Base-by-base conservation (phyloP, 2,113 vertebrate genomes). In the Petaurus breviceps region DNA sequence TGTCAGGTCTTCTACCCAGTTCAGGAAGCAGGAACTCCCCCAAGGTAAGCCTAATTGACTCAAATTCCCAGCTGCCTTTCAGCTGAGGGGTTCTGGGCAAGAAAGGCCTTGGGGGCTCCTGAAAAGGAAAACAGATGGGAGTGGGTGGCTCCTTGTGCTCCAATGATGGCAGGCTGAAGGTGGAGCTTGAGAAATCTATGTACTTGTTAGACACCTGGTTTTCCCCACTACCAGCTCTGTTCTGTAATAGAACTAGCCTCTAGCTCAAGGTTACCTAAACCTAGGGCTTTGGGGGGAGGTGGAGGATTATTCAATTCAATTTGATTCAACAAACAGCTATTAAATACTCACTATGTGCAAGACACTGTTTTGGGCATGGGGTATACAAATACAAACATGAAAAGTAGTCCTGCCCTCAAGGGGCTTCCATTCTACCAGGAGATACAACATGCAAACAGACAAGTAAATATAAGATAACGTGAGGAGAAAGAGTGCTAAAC, bases 221-320 rank as follows among this genome's bases (percentile, higher is more conserved):
- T 77, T n/a, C 61, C 61, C 37, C 61, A 77, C 61, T 77, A n/a
- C 14, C 61, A 77, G 37, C 14, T n/a, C 37, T 77, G 14, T 77
- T n/a, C 14, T 77, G 5, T 77, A n/a, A 37, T n/a, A 77, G 61
- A 77, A 77, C 37, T 77, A 16, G 37, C 5, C 37, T 16, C 37
- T n/a, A 77, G 31, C 37, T 77, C 61, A 77, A n/a, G 37, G 47
- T 43, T n/a, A 96, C 46, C 24, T 51, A 97, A n/a, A 55, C 26
- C 55, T 19, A 89, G 51, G 43, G 89, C 37, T 50, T 22, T 26
- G 7, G 68, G 26, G 43, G 43, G 14, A 19, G 14, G 14, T 19
- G 37, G 5, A n/a, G 12, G 14, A 77, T 77, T 77, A n/a, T n/a
- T 19, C 61, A n/a, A 77, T 77, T n/a, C 55, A n/a, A 19, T 77